These are phyloP conservation scores for Aplysina aerophoba DNA, from an alignment of 37 sponge, comb jelly and placozoan genomes.

Conservation along the genomic window DNA sequence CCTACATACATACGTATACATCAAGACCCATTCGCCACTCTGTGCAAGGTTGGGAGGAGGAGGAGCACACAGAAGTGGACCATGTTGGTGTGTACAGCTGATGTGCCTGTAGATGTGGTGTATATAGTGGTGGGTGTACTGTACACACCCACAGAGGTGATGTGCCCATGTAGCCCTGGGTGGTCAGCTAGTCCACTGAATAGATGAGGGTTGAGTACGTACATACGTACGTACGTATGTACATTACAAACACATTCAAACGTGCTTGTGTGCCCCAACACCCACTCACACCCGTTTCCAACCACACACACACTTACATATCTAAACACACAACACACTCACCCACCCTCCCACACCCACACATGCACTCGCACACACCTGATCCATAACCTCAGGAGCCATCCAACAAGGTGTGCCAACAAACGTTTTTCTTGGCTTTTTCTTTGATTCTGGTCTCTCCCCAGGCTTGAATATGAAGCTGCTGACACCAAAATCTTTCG, in stretches of 20 bases:
- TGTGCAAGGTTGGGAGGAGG: too few species aligned
- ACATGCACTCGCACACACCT: conserved; percentile 44
- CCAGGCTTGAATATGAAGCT: conserved; percentile 73
- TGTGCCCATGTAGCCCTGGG: too few species aligned
- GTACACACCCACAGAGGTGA: too few species aligned
- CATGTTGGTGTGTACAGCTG: too few species aligned
- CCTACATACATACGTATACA: too few species aligned
- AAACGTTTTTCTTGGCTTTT: conserved; percentile 84
- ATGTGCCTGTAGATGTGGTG: too few species aligned
- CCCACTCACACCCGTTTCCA: not conserved
- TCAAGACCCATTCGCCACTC: too few species aligned
- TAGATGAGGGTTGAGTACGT: not conserved
- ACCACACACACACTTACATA: too few species aligned
- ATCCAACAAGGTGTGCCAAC: conserved; percentile 99
- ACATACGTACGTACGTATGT: not conserved
- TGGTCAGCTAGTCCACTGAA: too few species aligned
- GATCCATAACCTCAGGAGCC: conserved; percentile 98
- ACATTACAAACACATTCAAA: not conserved
- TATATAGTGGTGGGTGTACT: too few species aligned
- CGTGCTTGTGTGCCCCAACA: not conserved
- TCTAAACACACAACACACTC: not conserved
- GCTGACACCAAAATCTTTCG: conserved; percentile 95
- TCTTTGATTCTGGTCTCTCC: conserved; percentile 55
- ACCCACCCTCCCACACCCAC: not conserved
- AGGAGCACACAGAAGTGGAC: too few species aligned